Conservation (phyloP, 2,888 invertebrate species). For the Zygogramma bicolorata region DNA sequence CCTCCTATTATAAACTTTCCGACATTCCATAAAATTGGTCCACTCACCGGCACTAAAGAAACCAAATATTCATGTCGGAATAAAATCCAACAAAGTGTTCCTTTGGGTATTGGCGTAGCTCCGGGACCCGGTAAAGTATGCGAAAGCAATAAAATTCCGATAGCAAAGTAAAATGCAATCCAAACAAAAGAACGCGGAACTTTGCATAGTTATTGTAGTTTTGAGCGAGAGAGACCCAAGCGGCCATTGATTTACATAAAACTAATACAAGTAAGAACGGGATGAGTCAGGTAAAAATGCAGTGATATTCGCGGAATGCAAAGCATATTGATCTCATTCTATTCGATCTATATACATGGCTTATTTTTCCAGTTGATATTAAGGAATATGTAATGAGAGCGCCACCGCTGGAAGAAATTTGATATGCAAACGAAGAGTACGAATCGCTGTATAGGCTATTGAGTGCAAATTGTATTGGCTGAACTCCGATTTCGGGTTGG, state of each 20-base stretch:
- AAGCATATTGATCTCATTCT: background rate
- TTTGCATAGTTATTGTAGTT: conserved; percentile 40
- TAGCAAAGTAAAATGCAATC: conserved; percentile 44
- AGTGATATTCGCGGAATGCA: conserved; percentile 1
- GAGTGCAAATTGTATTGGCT: too few species aligned
- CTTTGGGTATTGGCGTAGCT: conserved; percentile 33
- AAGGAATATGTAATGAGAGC: background rate
- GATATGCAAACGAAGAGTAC: background rate
- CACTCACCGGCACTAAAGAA: background rate
- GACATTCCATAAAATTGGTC: background rate
- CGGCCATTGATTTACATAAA: conserved; percentile 47
- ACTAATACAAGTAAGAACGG: conserved; percentile 41
- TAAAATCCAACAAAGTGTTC: conserved; percentile 36
- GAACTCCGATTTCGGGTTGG: too few species aligned
- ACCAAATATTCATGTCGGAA: conserved; percentile 29
- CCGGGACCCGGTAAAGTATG: conserved; percentile 38
- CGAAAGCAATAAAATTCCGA: conserved; percentile 47
- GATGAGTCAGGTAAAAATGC: conserved; percentile 28
- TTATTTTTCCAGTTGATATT: background rate
- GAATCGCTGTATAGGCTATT: too few species aligned
- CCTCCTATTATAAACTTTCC: background rate
- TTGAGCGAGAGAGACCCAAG: conserved; percentile 32
- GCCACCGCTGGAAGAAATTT: background rate
- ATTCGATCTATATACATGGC: background rate
- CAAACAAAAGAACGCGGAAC: conserved; percentile 37